Conservation (phyloP, 2,113 vertebrate species). For the Corythoichthys haematopterus region DNA sequence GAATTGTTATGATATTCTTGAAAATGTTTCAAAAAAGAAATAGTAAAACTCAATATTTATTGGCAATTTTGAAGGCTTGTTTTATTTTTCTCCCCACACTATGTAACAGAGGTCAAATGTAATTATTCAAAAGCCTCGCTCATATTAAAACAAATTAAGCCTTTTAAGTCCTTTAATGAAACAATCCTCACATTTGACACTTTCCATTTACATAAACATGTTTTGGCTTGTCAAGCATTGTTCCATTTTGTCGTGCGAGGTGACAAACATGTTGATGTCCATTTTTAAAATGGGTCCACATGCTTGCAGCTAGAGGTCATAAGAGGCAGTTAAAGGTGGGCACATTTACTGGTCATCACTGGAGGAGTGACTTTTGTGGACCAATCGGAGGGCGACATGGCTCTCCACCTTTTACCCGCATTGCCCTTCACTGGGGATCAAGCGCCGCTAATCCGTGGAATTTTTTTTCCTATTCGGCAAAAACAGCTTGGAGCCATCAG, state of each 20-base stretch:
- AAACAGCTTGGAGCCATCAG: conserved; percentile 99
- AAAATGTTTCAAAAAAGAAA: no score
- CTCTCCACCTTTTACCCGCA: conserved; percentile 34
- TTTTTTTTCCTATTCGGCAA: conserved; percentile 81
- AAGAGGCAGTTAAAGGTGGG: neutral
- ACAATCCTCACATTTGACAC: conserved; percentile 19
- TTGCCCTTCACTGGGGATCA: conserved; percentile 73
- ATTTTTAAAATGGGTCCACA: conserved; percentile 6
- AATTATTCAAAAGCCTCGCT: neutral
- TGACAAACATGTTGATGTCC: conserved; percentile 62
- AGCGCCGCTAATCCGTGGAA: conserved; percentile 89
- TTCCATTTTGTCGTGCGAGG: conserved; percentile 18
- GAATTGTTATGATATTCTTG: no score
- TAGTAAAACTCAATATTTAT: neutral
- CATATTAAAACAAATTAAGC: conserved; percentile 26
- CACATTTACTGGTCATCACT: neutral
- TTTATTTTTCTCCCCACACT: neutral
- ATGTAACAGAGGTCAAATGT: neutral
- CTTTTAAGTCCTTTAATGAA: conserved; percentile 37
- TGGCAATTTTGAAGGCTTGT: neutral
- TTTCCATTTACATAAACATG: conserved; percentile 31
- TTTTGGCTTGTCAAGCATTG: conserved; percentile 8
- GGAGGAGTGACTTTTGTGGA: neutral
- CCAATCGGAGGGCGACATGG: conserved; percentile 13
- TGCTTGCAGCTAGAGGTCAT: neutral